Conservation (phyloP, 2,113 vertebrate genomes). For the Panurus biarmicus region DNA sequence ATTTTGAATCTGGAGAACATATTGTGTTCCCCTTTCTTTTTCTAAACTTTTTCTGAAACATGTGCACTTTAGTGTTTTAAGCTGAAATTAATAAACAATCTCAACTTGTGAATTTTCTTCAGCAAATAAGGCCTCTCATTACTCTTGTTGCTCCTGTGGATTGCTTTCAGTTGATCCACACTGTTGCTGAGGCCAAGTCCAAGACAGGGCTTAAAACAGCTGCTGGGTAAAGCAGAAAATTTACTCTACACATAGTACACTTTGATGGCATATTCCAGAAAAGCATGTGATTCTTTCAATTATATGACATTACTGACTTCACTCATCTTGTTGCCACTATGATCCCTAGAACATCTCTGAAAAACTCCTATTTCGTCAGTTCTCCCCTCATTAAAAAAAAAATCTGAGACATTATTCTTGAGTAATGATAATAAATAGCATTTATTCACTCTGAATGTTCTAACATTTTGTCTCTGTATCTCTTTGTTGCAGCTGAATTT, state of each 20-base stretch:
- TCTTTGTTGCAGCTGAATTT: not conserved
- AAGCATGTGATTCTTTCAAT: not conserved
- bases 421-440: not conserved
- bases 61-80: not conserved
- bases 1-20: not conserved
- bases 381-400: not conserved
- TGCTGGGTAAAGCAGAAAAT: not conserved
- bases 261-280: not conserved
- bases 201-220: not conserved
- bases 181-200: not conserved
- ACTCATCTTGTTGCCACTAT: not conserved
- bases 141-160: not conserved
- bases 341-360: not conserved
- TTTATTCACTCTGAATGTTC: not conserved
- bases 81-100: not conserved
- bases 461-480: not conserved
- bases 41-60: not conserved
- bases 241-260: not conserved
- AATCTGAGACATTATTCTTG: not conserved
- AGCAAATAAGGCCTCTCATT: not conserved
- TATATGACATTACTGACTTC: not conserved
- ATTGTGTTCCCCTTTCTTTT: not conserved
- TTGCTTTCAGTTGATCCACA: not conserved
- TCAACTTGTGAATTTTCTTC: not conserved
- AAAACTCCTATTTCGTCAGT: not conserved